Evolutionary conservation across 30 jellyfish, hydroid and myxozoan species (phyloP).

Genomic region (Euphysa ruthae): DNA sequence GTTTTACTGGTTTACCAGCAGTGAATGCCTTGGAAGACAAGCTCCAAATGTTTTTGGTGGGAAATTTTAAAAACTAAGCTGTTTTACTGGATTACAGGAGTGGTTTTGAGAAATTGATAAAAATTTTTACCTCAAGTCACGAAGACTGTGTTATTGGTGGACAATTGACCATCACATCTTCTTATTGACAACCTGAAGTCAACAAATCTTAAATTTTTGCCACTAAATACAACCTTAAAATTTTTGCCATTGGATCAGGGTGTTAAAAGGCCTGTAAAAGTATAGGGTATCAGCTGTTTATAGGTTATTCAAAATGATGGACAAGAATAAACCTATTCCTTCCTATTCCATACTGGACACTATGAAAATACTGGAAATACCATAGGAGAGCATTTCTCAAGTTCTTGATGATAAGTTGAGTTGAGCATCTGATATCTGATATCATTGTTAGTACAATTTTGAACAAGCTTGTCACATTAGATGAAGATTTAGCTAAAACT

Average conservation of each 20-base stretch:
- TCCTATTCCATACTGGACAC: not conserved
- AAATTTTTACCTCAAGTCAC: not conserved
- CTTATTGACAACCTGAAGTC: no score
- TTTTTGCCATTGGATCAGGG: no score
- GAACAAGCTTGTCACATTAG: not conserved
- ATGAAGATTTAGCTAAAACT: not conserved
- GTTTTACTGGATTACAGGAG: not conserved
- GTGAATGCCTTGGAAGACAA: no score
- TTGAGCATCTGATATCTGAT: no score
- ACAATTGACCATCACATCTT: no score
- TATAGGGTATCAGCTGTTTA: no score
- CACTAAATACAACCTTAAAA: no score
- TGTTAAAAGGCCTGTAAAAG: no score
- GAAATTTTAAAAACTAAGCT: no score
- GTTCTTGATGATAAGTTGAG: not conserved
- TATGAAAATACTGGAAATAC: not conserved
- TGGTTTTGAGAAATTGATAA: not conserved
- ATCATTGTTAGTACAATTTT: not conserved
- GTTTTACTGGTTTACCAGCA: no score
- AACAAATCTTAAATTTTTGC: no score
- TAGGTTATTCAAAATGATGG: not conserved
- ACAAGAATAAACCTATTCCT: not conserved
- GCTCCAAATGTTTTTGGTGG: no score
- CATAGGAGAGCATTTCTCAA: not conserved
- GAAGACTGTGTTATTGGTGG: not conserved